A percentile compares a stretch with the other conserved stretches of the same genome.
Evolutionary conservation across 1,140 invertebrate species (phyloP).

Genomic region (Apis cerana): DNA sequence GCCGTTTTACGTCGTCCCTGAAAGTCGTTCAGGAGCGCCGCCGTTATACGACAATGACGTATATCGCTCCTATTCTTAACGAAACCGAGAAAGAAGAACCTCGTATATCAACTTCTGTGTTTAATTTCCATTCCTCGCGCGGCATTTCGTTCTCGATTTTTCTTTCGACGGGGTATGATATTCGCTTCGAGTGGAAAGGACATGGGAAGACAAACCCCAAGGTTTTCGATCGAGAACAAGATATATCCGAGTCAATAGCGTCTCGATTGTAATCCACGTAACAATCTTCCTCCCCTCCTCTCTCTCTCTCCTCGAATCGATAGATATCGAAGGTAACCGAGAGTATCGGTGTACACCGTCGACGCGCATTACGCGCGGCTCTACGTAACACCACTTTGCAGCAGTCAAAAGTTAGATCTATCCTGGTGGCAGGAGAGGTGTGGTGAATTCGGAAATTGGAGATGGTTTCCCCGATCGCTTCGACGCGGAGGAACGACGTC

Average conservation of each 20-base stretch:
- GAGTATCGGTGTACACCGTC: not conserved
- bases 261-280: constrained; percentile 6
- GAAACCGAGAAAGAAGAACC: not conserved
- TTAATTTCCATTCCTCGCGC: constrained; percentile 47
- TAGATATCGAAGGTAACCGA: not conserved
- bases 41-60: constrained; percentile 17
- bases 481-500: constrained; percentile 53
- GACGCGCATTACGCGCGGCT: not conserved
- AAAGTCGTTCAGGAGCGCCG: constrained; percentile 23
- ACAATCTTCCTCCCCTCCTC: not conserved
- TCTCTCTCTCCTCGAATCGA: constrained; percentile 8
- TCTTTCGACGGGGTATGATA: too few relatives aligned
- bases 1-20: constrained; percentile 32
- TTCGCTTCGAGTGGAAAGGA: not conserved
- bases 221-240: constrained; percentile 40
- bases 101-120: constrained; percentile 39
- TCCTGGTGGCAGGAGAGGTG: not conserved
- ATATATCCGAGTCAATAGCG: constrained; percentile 30
- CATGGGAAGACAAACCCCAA: constrained; percentile 8
- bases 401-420: constrained; percentile 53
- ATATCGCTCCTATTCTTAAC: not conserved
- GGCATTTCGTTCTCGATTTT: not conserved
- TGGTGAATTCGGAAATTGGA: constrained; percentile 55
- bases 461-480: constrained; percentile 60
- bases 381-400: not conserved